phyloP scores from a whole-genome alignment of 2,797 vertebrate species.

The Champsocephalus gunnari region DNA sequence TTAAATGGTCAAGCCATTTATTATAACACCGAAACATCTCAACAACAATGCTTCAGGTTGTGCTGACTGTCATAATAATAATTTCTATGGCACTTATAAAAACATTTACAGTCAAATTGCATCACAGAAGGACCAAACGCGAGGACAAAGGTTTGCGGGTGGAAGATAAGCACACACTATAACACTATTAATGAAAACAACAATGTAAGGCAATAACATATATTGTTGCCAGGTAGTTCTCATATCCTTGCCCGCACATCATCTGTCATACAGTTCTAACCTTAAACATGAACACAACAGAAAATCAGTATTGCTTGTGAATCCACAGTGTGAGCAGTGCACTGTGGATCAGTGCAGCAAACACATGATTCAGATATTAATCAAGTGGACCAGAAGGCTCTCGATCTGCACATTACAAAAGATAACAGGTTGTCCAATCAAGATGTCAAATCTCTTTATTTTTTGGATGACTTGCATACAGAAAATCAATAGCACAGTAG shows the following conservation, averaged over 20 bases:
- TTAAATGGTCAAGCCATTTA: too few species aligned
- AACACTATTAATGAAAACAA: conserved; percentile 1
- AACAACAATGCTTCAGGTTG: too few species aligned
- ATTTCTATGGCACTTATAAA: too few species aligned
- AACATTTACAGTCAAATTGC: neutral
- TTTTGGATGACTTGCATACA: neutral
- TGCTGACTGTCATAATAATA: too few species aligned
- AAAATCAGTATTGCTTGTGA: neutral
- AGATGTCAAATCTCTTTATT: conserved; percentile 4
- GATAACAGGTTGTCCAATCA: conserved; percentile 42
- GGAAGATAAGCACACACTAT: neutral
- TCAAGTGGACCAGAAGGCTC: conserved; percentile 10
- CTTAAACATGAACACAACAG: neutral
- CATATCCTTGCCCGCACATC: neutral
- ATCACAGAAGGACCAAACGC: neutral
- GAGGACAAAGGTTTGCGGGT: neutral
- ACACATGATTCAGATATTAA: neutral
- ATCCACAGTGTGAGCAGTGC: neutral
- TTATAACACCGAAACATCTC: too few species aligned
- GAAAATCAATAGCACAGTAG: conserved; percentile 16
- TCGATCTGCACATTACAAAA: conserved; percentile 6
- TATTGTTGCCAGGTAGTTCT: neutral
- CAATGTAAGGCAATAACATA: neutral
- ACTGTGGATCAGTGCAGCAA: neutral
- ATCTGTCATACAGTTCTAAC: neutral